phyloP scores from a whole-genome alignment of 2,888 invertebrate species.

The Aethes cnicana region DNA sequence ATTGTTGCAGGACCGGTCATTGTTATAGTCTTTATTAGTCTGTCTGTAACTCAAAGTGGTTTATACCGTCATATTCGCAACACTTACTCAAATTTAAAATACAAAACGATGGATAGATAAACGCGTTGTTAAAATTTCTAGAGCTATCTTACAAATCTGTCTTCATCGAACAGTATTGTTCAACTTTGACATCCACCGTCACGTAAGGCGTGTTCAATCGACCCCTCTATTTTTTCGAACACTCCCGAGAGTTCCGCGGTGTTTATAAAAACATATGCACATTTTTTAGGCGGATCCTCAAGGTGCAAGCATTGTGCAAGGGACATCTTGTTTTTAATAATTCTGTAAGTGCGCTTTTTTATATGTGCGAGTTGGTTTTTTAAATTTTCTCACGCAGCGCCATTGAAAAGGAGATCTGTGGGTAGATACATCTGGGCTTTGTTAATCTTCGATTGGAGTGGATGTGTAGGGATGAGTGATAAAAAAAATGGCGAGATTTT shows the following conservation, averaged over 20 bases:
- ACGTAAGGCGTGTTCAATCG: constrained; percentile 33
- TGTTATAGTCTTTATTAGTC: too few relatives aligned
- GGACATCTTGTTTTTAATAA: constrained; percentile 76
- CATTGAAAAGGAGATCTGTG: constrained; percentile 75
- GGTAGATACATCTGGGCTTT: constrained; percentile 79
- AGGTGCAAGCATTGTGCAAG: constrained; percentile 74
- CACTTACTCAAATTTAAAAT: too few relatives aligned
- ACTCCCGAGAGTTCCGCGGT: constrained; percentile 55
- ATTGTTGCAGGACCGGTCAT: too few relatives aligned
- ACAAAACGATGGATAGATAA: too few relatives aligned
- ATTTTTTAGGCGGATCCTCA: constrained; percentile 78
- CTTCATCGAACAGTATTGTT: too few relatives aligned
- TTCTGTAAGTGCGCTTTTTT: constrained; percentile 71
- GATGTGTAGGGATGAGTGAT: constrained; percentile 48
- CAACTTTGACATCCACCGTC: constrained; percentile 50
- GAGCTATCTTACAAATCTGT: too few relatives aligned
- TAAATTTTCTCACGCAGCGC: constrained; percentile 78
- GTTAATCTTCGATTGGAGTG: constrained; percentile 62
- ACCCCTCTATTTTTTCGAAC: constrained; percentile 61
- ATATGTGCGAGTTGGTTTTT: constrained; percentile 77
- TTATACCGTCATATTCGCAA: too few relatives aligned
- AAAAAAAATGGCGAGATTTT: constrained; percentile 28
- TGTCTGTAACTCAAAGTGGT: too few relatives aligned
- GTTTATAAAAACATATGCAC: constrained; percentile 81
- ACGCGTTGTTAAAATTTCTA: not conserved